These are phyloP conservation scores for Porites lutea DNA, from an alignment of 64 coral and sea anemone species.

Conservation along the genomic window DNA sequence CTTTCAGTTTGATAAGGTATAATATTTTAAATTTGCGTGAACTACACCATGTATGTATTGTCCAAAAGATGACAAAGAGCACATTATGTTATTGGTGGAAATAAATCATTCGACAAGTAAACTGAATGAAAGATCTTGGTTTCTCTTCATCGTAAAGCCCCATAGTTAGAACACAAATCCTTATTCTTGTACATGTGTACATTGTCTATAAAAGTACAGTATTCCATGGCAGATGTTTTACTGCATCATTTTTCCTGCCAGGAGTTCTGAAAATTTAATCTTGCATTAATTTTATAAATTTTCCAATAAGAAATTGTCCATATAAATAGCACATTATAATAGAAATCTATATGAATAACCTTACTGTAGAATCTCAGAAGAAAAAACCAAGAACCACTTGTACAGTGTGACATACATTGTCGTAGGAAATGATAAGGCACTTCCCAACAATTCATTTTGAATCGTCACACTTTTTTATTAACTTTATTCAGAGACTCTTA, in stretches of 20 bases:
- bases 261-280: no score
- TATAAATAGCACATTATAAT: no score
- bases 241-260: background rate
- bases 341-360: no score
- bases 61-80: background rate
- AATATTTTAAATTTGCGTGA: background rate
- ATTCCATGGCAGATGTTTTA: constrained; percentile 17
- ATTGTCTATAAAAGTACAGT: background rate
- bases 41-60: background rate
- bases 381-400: no score
- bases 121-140: background rate
- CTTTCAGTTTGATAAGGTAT: background rate
- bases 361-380: no score
- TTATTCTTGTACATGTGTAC: background rate
- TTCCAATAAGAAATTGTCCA: no score
- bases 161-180: background rate
- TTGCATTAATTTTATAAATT: no score
- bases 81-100: background rate
- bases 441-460: no score
- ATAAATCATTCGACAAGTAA: constrained; percentile 15
- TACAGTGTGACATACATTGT: no score
- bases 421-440: no score
- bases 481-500: no score
- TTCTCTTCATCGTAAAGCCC: background rate
- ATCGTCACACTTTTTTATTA: no score